Evolutionary conservation across 2,113 vertebrate genomes (phyloP).

Genomic region (Tylochromis polylepis): DNA sequence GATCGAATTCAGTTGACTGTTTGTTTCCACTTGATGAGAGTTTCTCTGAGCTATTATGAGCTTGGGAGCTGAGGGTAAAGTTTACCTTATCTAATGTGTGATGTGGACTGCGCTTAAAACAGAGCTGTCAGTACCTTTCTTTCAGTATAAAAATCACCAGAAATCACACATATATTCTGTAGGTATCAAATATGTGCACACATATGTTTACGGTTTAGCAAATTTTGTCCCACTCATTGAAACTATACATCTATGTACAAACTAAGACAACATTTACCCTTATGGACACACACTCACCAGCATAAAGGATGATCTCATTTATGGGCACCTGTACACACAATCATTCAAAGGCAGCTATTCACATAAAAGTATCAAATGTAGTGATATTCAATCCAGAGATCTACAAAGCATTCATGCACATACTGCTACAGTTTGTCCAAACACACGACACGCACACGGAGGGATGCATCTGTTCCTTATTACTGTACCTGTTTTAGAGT

Average conservation of each 20-base stretch:
- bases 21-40: neutral
- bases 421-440: neutral
- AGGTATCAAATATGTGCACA: neutral
- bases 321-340: slow-evolving; percentile 16
- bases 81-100: neutral
- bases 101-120: slow-evolving; percentile 1
- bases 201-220: slow-evolving; percentile 14
- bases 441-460: neutral
- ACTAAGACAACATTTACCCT: neutral
- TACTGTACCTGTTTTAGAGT: slow-evolving; percentile 13
- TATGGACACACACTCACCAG: neutral
- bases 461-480: slow-evolving; percentile 47
- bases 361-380: neutral
- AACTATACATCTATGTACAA: neutral
- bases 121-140: slow-evolving; percentile 32
- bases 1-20: neutral
- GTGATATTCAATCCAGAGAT: slow-evolving; percentile 20
- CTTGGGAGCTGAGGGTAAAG: neutral
- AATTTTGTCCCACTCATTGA: neutral
- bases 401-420: neutral
- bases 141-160: neutral
- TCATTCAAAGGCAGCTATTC: neutral
- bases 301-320: slow-evolving; percentile 20
- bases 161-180: neutral
- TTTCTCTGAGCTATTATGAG: neutral